Evolutionary conservation across 2,797 vertebrate genomes (phyloP), one percentile per base, ranked within the genome.

Genomic region (Tenualosa thibaudeaui): DNA sequence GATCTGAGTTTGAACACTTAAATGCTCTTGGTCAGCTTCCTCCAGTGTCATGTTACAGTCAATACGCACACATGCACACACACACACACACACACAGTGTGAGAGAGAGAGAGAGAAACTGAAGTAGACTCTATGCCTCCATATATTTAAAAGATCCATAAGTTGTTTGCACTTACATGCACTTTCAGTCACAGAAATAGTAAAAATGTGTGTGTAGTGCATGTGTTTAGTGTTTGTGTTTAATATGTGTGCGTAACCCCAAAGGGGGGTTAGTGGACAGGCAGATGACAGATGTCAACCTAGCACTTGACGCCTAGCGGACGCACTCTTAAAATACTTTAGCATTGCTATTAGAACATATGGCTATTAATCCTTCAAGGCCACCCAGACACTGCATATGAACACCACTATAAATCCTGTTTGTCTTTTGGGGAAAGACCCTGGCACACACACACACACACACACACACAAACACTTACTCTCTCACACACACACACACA

Each of bases 1-100:
- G 91, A 91, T 90, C 90, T 90, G 86, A 54, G 83, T 86, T 90
- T 85, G 90, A 91, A 91, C 89, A 85, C 54, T 54, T 88, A 84
- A 75, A 82, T 81, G 86, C 78, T 81, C 49, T 84, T 78, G 84
- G 71, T 54, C 49, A 85, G 75, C 49, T 81, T 85, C 24, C 22
- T 46, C 71, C 24, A 58, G 85, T 83, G 40, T 90, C 89, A 84
- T 85, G 88, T 94, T 89, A 93, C 88, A 40, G 89, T 91, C 82
- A 82, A 65, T 62, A 17, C 10, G 24, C 60, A n/a, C 17, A 50
- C 58, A 31, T 22, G 12, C n/a, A 31, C 54, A 82, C 81, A 68
- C 2, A 37, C 56, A 65, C 84, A 71, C 22, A 58, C 85, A 78
- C 86, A 85, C 81, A 84, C 85, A 83, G 7, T n/a, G 53, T 19